These are phyloP conservation scores for Amblyopsis rosae DNA, from an alignment of 2,113 vertebrate genomes.

Conservation along the genomic window DNA sequence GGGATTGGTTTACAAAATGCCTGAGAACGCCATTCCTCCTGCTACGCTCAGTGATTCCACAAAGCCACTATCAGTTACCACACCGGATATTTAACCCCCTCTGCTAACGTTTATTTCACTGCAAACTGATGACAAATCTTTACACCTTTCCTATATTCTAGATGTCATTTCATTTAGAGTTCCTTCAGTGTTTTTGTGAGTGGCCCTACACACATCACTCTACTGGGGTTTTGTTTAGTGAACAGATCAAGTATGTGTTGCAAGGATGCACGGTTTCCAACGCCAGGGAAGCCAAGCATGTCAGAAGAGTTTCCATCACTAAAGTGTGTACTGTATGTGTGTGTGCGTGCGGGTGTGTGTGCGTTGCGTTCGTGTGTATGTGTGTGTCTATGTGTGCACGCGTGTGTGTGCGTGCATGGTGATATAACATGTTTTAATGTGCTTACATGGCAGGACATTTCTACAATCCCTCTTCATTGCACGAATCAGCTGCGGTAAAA, in stretches of 20 bases:
- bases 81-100: slow-evolving; percentile 35
- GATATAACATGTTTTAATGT: no score
- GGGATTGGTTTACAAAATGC: no score
- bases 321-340: background rate
- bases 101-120: slow-evolving; percentile 22
- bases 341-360: background rate
- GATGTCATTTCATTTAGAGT: background rate
- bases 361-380: background rate
- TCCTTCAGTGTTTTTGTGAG: background rate
- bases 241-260: slow-evolving; percentile 15
- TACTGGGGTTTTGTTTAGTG: slow-evolving; percentile 14
- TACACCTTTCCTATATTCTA: background rate
- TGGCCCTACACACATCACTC: slow-evolving; percentile 8
- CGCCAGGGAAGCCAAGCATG: slow-evolving; percentile 44
- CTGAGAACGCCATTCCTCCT: slow-evolving; percentile 18
- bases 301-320: slow-evolving; percentile 58
- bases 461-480: background rate
- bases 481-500: no score
- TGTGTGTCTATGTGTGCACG: background rate
- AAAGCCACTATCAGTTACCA: slow-evolving; percentile 43
- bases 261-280: slow-evolving; percentile 39
- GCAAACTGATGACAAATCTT: slow-evolving; percentile 17
- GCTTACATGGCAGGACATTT: background rate
- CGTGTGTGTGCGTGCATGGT: background rate
- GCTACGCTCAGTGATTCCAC: background rate